Evolutionary conservation across 2,797 vertebrate species (phyloP).

Genomic region (Melanotaenia trifasciata): DNA sequence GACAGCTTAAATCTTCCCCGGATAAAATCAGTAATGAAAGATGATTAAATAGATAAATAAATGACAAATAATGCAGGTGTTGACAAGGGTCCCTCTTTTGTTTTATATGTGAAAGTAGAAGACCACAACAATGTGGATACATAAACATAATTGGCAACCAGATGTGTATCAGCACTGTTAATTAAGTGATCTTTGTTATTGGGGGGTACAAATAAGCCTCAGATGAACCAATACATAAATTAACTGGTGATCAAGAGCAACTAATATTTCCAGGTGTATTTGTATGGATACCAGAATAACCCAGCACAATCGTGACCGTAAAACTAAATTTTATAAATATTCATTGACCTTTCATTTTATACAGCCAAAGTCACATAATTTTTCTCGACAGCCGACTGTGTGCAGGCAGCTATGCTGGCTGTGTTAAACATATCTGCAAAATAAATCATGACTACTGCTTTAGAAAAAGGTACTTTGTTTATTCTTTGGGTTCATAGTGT

Average conservation of each 20-base stretch:
- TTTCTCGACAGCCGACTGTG: neutral
- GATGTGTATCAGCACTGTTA: too few relatives aligned
- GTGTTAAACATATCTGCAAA: neutral
- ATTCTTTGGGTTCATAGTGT: neutral
- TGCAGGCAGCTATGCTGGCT: neutral
- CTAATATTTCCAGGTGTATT: too few relatives aligned
- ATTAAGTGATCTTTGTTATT: too few relatives aligned
- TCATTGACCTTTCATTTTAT: neutral
- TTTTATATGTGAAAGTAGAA: too few relatives aligned
- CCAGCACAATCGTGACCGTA: neutral
- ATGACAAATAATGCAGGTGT: too few relatives aligned
- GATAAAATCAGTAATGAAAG: conserved; percentile 21
- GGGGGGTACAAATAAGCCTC: too few relatives aligned
- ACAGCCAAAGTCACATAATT: neutral
- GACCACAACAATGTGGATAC: too few relatives aligned
- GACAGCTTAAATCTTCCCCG: neutral
- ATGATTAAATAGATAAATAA: conserved; percentile 1
- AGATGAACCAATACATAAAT: too few relatives aligned
- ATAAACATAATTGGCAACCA: too few relatives aligned
- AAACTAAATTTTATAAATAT: neutral
- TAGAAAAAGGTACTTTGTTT: neutral
- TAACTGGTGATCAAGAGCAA: too few relatives aligned
- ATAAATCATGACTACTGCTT: neutral
- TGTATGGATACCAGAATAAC: conserved; percentile 6
- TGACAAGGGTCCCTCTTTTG: too few relatives aligned